A percentile compares a stretch with the other conserved stretches of the same genome.
These are phyloP conservation scores for Eristalis tenax DNA, from an alignment of 2,888 invertebrate genomes.

Conservation along the genomic window DNA sequence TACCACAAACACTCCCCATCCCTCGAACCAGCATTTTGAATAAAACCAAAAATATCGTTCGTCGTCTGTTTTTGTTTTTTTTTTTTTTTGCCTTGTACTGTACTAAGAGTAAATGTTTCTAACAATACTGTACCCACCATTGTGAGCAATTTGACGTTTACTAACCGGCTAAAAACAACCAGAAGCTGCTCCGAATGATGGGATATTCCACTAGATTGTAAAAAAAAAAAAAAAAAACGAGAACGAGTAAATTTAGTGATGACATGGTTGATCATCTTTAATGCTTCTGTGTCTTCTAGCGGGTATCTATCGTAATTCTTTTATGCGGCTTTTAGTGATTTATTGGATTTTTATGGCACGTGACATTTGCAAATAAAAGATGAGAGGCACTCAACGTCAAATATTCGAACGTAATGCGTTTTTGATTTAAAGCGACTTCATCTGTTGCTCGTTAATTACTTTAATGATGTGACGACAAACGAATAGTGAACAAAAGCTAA, in stretches of 20 bases:
- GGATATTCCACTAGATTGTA: no score
- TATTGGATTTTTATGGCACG: conserved; percentile 23
- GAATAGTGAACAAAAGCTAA: neutral
- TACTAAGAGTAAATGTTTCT: conserved; percentile 30
- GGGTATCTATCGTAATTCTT: neutral
- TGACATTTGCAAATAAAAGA: neutral
- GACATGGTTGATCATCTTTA: neutral
- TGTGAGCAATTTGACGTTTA: neutral
- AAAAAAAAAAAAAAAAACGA: no score
- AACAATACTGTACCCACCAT: conserved; percentile 1
- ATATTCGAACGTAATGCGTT: conserved; percentile 2
- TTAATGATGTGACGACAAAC: conserved; percentile 1
- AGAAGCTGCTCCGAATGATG: neutral
- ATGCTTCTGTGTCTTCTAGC: neutral
- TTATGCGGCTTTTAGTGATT: conserved; percentile 8
- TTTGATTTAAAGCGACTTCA: conserved; percentile 21
- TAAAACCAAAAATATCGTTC: neutral
- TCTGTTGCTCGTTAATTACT: conserved; percentile 30
- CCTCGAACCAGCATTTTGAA: neutral
- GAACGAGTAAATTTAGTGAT: conserved; percentile 1
- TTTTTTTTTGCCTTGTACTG: conserved; percentile 20
- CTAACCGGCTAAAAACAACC: neutral
- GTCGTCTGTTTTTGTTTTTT: neutral
- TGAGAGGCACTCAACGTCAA: neutral
- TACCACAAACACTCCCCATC: neutral